phyloP scores from a whole-genome alignment of 2,888 invertebrate genomes.

The Drosophila infuscata region DNA sequence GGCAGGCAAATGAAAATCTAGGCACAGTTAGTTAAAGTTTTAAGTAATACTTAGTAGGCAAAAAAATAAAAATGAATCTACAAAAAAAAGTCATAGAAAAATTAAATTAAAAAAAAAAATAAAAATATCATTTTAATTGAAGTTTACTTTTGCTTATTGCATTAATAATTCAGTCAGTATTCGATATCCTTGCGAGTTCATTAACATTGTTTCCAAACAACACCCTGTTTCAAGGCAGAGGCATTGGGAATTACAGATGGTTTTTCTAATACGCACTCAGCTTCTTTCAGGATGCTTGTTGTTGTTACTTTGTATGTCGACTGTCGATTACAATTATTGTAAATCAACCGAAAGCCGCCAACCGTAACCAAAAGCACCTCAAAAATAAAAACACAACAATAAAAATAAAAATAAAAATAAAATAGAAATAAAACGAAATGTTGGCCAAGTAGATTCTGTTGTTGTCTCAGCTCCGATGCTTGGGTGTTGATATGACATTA shows the following conservation, averaged over 20 bases:
- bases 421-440: conserved; percentile 18
- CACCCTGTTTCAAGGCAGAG: conserved; percentile 7
- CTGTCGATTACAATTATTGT: conserved; percentile 63
- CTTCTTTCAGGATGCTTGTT: conserved; percentile 29
- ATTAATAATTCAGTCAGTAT: background rate
- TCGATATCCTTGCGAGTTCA: background rate
- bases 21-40: background rate
- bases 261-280: conserved; percentile 4
- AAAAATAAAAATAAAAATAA: conserved; percentile 5
- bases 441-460: conserved; percentile 10
- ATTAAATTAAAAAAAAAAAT: background rate
- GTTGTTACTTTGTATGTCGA: conserved; percentile 14
- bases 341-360: conserved; percentile 59
- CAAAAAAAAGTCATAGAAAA: background rate
- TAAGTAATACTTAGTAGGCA: background rate
- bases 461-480: conserved; percentile 13
- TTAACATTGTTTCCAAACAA: background rate
- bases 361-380: conserved; percentile 20
- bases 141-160: too few relatives aligned
- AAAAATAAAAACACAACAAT: background rate
- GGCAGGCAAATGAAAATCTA: background rate
- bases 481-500: conserved; percentile 60
- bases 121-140: background rate
- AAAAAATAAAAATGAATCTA: background rate
- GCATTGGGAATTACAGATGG: conserved; percentile 19